Evolutionary conservation across 2,888 invertebrate genomes (phyloP).

Genomic region (Stenurella melanura): DNA sequence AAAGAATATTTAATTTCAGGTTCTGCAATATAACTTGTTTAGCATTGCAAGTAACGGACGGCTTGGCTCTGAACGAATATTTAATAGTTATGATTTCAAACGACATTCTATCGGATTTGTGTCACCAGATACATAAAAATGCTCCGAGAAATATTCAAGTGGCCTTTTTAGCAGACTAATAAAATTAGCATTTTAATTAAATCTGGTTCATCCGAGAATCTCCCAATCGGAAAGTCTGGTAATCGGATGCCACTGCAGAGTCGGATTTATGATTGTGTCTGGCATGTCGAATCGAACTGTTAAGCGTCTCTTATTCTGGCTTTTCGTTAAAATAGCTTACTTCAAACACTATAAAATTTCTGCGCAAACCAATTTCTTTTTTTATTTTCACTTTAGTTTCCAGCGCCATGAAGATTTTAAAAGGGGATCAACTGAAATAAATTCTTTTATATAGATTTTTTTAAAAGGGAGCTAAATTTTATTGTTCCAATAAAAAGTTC

Average conservation of each 20-base stretch:
- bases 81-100: constrained; percentile 26
- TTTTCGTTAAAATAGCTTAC: constrained; percentile 42
- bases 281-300: constrained; percentile 44
- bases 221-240: constrained; percentile 57
- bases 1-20: no score
- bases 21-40: no score
- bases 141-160: constrained; percentile 53
- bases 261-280: constrained; percentile 47
- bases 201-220: constrained; percentile 56
- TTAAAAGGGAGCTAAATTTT: constrained; percentile 1
- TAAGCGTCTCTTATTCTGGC: constrained; percentile 40
- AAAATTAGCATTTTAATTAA: constrained; percentile 65
- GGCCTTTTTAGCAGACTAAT: constrained; percentile 58
- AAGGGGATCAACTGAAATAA: constrained; percentile 13
- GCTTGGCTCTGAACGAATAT: not conserved
- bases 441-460: constrained; percentile 34
- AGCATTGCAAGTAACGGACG: no score
- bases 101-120: constrained; percentile 43
- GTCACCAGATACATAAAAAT: constrained; percentile 54
- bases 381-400: constrained; percentile 26
- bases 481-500: not conserved
- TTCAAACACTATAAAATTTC: constrained; percentile 46
- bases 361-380: constrained; percentile 28
- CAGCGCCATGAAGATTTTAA: constrained; percentile 28
- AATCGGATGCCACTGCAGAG: constrained; percentile 50